Evolutionary conservation across 2,888 invertebrate species (phyloP), one percentile per base, ranked within the genome.

Genomic region (Acanthacorydalis orientalis): DNA sequence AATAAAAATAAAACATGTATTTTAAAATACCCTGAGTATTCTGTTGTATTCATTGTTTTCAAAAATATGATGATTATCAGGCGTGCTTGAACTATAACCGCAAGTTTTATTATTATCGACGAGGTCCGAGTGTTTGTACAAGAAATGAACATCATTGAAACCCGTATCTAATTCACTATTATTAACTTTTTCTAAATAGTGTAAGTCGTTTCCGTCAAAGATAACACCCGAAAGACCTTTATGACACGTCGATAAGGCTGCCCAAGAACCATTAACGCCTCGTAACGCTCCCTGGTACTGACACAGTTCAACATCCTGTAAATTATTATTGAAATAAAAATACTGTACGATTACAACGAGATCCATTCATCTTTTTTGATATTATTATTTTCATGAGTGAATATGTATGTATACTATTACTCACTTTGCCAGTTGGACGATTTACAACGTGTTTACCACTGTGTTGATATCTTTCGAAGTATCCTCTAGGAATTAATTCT

Each of bases 171-270:
- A 40, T 14, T 51, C 50, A 40, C 52, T 46, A 16, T 52, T 51
- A 31, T 51, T 46, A 46, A 60, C 60, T 49, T 67, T 68, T 54
- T 78, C 74, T 47, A 92, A 76, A 61, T 88, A 86, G 63, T 80
- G 81, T 64, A 83, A 75, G 50, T 75, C 75, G 50, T 71, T 62
- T 32, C 88, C 89, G 61, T 90, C 88, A 61, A 75, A 85, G 51
- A 91, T 74, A 51, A 87, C 74, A 7, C 91, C 91, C 45, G 80
- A 76, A 38, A 80, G 64, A 43, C 83, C 83, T 51, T 69, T 67
- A 46, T 73, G 67, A 61, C 91, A 91, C 4, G 89, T 89, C 44
- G 91, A 90, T 44, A 91, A 61, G 1, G 90, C 90, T 47, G 78
- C 89, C 79, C 83, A 83, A 4, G 91, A 90, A 48, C 73, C 69